phyloP scores from a whole-genome alignment of 92 coral and sea anemone species.

The Parazoanthus swiftii region DNA sequence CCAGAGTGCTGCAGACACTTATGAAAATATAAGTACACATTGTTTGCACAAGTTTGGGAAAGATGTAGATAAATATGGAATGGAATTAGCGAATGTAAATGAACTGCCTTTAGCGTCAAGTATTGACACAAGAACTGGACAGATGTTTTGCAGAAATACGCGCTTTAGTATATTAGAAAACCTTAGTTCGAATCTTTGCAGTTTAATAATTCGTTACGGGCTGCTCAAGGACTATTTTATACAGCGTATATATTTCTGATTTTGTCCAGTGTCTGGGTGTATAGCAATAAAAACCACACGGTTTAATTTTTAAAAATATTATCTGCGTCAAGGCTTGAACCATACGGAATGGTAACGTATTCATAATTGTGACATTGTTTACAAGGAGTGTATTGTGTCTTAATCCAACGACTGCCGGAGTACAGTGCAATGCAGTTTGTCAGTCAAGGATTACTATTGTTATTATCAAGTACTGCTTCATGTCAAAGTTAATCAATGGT shows the following conservation, averaged over 20 bases:
- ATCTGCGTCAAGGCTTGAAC: not conserved
- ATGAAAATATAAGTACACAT: conserved; percentile 23
- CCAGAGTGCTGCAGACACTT: conserved; percentile 26
- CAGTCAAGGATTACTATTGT: conserved; percentile 16
- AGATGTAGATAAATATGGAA: conserved; percentile 31
- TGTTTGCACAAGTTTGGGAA: conserved; percentile 32
- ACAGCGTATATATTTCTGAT: not conserved
- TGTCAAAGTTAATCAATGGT: conserved; percentile 23
- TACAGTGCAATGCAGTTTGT: conserved; percentile 28
- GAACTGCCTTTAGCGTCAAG: conserved; percentile 10
- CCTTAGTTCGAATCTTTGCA: not conserved
- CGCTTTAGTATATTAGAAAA: conserved; percentile 1
- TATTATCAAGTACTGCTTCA: conserved; percentile 24
- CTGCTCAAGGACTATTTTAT: not conserved
- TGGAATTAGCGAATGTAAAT: conserved; percentile 32
- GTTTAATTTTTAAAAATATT: not conserved
- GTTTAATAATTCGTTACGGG: not conserved
- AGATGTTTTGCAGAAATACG: not conserved
- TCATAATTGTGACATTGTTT: not conserved
- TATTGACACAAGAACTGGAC: not conserved
- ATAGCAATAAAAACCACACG: not conserved
- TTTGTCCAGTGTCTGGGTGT: not conserved
- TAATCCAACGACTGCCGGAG: not conserved
- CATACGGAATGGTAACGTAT: not conserved
- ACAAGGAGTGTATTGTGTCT: conserved; percentile 9